These are phyloP conservation scores for Emydocephalus ijimae DNA, from an alignment of 2,113 vertebrate genomes.

Conservation along the genomic window DNA sequence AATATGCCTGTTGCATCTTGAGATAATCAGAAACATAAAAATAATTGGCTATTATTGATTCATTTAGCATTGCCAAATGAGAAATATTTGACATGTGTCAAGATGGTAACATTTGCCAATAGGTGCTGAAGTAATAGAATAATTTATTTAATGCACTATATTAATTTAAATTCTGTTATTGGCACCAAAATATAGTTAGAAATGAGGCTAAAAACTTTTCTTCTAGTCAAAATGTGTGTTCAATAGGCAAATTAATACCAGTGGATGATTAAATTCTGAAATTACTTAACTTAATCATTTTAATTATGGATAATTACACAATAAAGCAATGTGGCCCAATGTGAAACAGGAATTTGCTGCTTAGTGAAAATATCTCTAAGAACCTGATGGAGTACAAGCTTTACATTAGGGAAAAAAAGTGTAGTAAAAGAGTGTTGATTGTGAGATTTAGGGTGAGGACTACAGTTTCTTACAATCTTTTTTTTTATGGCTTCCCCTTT, in stretches of 20 bases:
- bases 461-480: neutral
- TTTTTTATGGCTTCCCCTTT: neutral
- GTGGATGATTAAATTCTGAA: neutral
- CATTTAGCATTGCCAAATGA: neutral
- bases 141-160: neutral
- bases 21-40: neutral
- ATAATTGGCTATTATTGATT: neutral
- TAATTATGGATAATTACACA: neutral
- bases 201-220: neutral
- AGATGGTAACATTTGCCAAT: conserved; percentile 11
- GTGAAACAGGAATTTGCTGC: neutral
- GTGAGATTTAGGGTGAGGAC: neutral
- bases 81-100: neutral
- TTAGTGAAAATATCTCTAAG: neutral
- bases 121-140: neutral
- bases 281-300: neutral
- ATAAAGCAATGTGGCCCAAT: neutral
- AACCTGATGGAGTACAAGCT: neutral
- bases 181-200: neutral
- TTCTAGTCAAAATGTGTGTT: neutral
- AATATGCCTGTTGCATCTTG: neutral
- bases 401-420: neutral
- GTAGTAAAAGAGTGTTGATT: neutral
- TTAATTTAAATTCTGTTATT: neutral
- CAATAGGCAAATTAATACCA: neutral